Conservation (phyloP, 2,888 invertebrate species). For the Tachina lurida region DNA sequence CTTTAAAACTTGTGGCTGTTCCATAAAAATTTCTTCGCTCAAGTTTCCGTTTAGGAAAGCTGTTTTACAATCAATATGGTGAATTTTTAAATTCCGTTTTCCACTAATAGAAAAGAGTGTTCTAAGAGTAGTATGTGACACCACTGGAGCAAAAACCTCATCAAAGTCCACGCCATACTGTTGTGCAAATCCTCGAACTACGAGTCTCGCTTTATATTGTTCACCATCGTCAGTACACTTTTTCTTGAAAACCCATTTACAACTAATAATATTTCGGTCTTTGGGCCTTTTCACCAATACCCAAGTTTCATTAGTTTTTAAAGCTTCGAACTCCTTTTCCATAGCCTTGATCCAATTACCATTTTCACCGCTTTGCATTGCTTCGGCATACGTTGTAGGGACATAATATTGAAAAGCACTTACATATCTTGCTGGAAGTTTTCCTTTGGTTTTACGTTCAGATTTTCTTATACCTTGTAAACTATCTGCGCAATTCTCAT, state of each 20-base stretch:
- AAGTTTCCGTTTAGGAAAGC: slow-evolving; percentile 49
- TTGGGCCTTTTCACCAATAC: slow-evolving; percentile 31
- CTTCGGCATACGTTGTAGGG: slow-evolving; percentile 21
- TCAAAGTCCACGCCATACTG: too few species aligned
- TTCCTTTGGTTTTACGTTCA: slow-evolving; percentile 17
- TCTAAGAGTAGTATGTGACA: background rate
- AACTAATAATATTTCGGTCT: slow-evolving; percentile 34
- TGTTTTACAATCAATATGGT: slow-evolving; percentile 24
- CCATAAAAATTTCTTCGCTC: slow-evolving; percentile 69
- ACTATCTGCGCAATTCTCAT: background rate
- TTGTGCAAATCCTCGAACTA: too few species aligned
- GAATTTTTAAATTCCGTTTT: slow-evolving; percentile 29
- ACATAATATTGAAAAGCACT: background rate
- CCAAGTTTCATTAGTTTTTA: slow-evolving; percentile 41
- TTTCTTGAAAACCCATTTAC: slow-evolving; percentile 41
- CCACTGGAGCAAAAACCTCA: too few species aligned
- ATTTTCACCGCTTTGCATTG: slow-evolving; percentile 27
- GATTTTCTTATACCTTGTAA: slow-evolving; percentile 13
- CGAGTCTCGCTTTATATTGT: slow-evolving; percentile 34
- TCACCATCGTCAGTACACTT: slow-evolving; percentile 6
- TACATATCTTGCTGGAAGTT: slow-evolving; percentile 17
- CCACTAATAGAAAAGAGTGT: slow-evolving; percentile 22
- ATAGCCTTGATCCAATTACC: slow-evolving; percentile 19
- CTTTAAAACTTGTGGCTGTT: slow-evolving; percentile 64
- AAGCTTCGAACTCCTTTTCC: slow-evolving; percentile 17